Percentiles rank a stretch among this genome's conserved stretches.
Evolutionary conservation across 2,797 vertebrate species (phyloP).

Genomic region (Clarias platycephalus): DNA sequence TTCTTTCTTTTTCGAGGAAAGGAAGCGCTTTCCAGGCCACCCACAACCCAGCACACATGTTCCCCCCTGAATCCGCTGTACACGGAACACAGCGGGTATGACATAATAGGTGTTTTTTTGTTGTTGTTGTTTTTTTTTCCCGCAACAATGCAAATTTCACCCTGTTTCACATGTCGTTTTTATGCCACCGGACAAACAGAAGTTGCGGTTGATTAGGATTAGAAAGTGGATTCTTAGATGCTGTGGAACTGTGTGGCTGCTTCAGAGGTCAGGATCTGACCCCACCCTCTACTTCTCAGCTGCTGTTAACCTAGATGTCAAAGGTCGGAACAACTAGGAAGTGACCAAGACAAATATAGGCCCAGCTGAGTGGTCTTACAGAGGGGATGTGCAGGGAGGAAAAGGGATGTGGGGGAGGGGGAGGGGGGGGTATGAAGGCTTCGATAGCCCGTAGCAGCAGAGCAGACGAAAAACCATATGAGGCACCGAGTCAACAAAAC

Average conservation of each 20-base stretch:
- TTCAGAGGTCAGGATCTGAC: constrained; percentile 32
- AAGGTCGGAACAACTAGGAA: constrained; percentile 68
- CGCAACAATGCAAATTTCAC: neutral
- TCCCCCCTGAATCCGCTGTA: neutral
- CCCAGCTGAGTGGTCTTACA: constrained; percentile 45
- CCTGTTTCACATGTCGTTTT: constrained; percentile 1
- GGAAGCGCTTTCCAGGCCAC: constrained; percentile 54
- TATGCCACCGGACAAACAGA: neutral
- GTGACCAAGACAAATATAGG: constrained; percentile 62
- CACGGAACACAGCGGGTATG: neutral
- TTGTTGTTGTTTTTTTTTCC: neutral
- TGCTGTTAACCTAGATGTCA: constrained; percentile 60
- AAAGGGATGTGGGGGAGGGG: constrained; percentile 26
- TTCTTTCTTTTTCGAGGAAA: constrained; percentile 61
- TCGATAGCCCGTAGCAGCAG: constrained; percentile 36
- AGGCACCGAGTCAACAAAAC: constrained; percentile 51
- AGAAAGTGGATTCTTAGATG: neutral
- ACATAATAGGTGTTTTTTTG: neutral
- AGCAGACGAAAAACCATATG: constrained; percentile 46
- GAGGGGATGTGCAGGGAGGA: constrained; percentile 49
- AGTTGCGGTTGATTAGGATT: neutral
- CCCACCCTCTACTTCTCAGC: constrained; percentile 53
- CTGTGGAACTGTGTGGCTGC: neutral
- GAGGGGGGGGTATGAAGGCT: constrained; percentile 11
- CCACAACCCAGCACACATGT: constrained; percentile 30